phyloP scores from a whole-genome alignment of 2,113 vertebrate genomes.

The Columba janthina region DNA sequence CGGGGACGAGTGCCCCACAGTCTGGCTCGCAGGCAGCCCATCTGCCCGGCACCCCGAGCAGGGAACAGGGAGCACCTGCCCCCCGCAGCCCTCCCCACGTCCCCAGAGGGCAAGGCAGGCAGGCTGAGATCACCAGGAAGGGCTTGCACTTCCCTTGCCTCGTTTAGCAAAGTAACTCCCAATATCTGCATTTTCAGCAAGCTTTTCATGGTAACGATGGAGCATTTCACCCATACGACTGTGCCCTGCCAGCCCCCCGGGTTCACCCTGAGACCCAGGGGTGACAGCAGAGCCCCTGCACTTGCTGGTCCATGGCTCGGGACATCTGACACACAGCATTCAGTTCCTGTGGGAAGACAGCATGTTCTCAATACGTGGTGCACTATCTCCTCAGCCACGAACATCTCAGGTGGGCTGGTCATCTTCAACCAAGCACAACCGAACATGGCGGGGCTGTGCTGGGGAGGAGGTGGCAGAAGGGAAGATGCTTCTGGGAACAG shows the following conservation, averaged over 20 bases:
- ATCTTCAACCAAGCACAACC: not conserved
- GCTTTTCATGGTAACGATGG: fast-evolving
- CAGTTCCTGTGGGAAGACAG: fast-evolving
- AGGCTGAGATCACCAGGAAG: not conserved
- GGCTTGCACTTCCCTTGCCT: not conserved
- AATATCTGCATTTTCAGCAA: not conserved
- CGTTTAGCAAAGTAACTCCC: not conserved
- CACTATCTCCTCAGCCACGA: fast-evolving
- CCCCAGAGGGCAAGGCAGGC: not conserved
- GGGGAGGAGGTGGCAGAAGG: fast-evolving
- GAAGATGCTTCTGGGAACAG: not conserved
- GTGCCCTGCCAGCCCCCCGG: fast-evolving
- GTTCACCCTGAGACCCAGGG: not conserved
- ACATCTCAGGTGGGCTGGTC: not conserved
- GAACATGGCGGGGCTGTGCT: not conserved
- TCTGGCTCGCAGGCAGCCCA: not conserved
- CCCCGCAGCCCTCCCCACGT: fast-evolving
- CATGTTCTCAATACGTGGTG: fast-evolving
- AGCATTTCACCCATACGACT: not conserved
- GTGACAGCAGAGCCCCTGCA: fast-evolving
- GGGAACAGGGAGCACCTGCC: not conserved
- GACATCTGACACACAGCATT: fast-evolving
- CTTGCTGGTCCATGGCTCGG: fast-evolving
- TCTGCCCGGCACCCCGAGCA: fast-evolving
- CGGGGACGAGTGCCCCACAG: fast-evolving